Evolutionary conservation across 2,888 invertebrate genomes (phyloP), one percentile per base, ranked within the genome.

Genomic region (Tineola bisselliella): DNA sequence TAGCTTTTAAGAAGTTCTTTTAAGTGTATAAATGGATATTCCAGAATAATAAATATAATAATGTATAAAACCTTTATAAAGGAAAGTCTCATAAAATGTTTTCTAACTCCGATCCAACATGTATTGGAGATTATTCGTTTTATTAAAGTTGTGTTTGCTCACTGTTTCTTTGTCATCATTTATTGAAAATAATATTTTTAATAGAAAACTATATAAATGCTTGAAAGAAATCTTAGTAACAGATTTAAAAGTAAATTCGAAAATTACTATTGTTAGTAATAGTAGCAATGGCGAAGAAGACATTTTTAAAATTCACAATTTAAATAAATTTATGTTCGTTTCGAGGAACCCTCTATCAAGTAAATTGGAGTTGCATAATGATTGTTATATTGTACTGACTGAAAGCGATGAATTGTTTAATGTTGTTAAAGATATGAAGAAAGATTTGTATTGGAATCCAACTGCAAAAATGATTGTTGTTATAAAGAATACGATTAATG

Each of bases 361-460:
- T 8, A 12, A 19, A 10, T 18, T 19, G 3, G n/a, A 43, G 4
- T 12, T 44, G 11, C 18, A 15, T 19, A 59, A 59, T n/a, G 44
- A 44, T n/a, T 25, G 13, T 6, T 59, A 59, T 43, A 19, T 59
- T 15, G 13, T 59, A 12, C 4, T 59, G 10, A 43, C 38, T 43
- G 18, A 59, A 17, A 19, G 13, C 8, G 31, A 15, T 12, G 17
- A 44, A 17, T 8, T 59, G 3, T n/a, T 12, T 12, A 11, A 11
- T 17, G 19, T 44, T 43, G 17, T 59, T 8, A 19, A 44, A 6
- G 58, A 58, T 58, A 44, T 44, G 12, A 58, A 25, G 13, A 57
- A 12, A 17, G 61, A 61, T 58, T 58, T 43, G 44, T 58, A 58
- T 44, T 61, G 61, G 61, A 61, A 61, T 58, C 61, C 61, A 8